Conservation (phyloP, 1,140 invertebrate species). For the Drosophila insularis region DNA sequence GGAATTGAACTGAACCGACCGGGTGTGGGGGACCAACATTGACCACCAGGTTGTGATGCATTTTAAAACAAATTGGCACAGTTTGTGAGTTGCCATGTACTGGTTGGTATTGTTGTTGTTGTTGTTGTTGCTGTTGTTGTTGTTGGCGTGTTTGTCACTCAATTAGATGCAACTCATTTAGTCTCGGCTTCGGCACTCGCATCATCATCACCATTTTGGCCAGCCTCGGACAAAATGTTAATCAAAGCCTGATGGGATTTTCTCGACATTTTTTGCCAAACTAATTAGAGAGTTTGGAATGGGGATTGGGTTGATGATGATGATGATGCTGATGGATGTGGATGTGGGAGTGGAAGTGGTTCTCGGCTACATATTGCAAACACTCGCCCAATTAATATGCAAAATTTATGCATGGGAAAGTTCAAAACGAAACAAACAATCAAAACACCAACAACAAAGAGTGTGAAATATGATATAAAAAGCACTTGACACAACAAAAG, state of each 20-base stretch:
- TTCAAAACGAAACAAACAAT: conserved; percentile 69
- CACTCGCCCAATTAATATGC: conserved; percentile 76
- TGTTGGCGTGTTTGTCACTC: conserved; percentile 67
- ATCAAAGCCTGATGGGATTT: conserved; percentile 76
- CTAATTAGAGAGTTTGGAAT: conserved; percentile 57
- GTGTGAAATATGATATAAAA: conserved; percentile 32
- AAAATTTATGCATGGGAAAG: conserved; percentile 80
- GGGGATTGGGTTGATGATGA: neutral
- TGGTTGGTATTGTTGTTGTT: conserved; percentile 18
- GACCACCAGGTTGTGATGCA: conserved; percentile 63
- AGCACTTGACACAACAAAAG: conserved; percentile 7
- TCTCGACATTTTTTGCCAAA: conserved; percentile 43
- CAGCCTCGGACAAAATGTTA: conserved; percentile 68
- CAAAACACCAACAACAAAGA: conserved; percentile 44
- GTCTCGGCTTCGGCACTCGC: conserved; percentile 14
- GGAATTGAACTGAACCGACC: too few species aligned
- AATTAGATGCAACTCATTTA: conserved; percentile 80
- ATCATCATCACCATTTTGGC: conserved; percentile 43
- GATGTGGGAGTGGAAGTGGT: neutral
- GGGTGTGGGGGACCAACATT: conserved; percentile 46
- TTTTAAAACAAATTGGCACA: conserved; percentile 81
- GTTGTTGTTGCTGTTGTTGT: conserved; percentile 31
- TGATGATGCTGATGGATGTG: neutral
- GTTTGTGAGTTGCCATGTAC: conserved; percentile 56
- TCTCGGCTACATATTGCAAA: conserved; percentile 47